A percentile compares a stretch with the other conserved stretches of the same genome.
These are phyloP conservation scores for Corapipo altera DNA, from an alignment of 2,113 vertebrate genomes.

Conservation along the genomic window DNA sequence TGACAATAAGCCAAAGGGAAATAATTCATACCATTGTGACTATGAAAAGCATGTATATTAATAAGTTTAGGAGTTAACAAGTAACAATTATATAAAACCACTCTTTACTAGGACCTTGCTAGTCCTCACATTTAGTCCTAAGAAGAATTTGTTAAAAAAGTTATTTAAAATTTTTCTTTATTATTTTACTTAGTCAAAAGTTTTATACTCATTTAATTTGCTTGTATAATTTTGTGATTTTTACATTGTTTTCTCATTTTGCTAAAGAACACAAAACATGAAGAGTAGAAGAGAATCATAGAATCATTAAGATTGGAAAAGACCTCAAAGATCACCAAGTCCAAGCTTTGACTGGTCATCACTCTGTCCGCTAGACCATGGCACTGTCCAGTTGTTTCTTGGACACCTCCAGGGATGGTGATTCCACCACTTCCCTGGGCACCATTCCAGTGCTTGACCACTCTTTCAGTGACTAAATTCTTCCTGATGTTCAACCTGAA, in stretches of 20 bases:
- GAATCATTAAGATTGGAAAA: background rate
- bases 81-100: background rate
- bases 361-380: too few species aligned
- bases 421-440: background rate
- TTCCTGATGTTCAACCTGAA: background rate
- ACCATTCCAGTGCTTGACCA: background rate
- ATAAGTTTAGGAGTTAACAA: background rate
- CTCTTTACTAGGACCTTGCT: background rate
- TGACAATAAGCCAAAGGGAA: background rate
- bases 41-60: background rate
- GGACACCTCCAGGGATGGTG: fast-evolving
- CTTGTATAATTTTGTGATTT: background rate
- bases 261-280: background rate
- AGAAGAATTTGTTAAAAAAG: background rate
- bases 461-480: background rate
- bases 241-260: background rate
- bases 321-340: background rate
- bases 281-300: background rate
- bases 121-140: background rate
- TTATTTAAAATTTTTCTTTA: background rate
- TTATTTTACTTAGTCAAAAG: background rate
- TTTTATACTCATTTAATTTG: background rate
- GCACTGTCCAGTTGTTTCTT: background rate
- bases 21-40: background rate
- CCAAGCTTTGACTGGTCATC: background rate